Percentiles rank a stretch among this genome's conserved stretches.
phyloP scores from a whole-genome alignment of 2,113 vertebrate genomes.

The Paraplagusia blochii region DNA sequence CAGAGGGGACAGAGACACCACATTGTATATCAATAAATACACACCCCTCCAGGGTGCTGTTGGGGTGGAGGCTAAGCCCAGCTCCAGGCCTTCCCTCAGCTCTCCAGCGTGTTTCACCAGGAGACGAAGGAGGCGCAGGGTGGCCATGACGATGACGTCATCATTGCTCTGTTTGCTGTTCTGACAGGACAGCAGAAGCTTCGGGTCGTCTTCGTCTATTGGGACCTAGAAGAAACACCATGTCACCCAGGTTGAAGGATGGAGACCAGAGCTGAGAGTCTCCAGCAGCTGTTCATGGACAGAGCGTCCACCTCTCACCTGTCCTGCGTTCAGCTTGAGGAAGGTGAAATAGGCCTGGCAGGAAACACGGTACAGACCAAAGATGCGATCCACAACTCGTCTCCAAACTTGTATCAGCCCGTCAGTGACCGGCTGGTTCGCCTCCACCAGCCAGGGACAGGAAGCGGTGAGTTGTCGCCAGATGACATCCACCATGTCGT shows the following conservation, averaged over 20 bases:
- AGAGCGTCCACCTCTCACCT: slow-evolving; percentile 71
- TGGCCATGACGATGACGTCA: slow-evolving; percentile 97
- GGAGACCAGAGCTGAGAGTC: too few relatives aligned
- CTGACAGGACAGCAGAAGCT: slow-evolving; percentile 79
- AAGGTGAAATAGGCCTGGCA: slow-evolving; percentile 98
- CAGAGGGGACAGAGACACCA: too few relatives aligned
- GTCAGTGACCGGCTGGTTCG: slow-evolving; percentile 86
- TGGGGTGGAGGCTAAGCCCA: slow-evolving; percentile 92
- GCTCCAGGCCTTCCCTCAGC: slow-evolving; percentile 90
- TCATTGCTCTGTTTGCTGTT: slow-evolving; percentile 92
- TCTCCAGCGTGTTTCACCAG: slow-evolving; percentile 97
- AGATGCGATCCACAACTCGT: slow-evolving; percentile 93
- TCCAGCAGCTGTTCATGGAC: not conserved
- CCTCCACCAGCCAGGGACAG: slow-evolving; percentile 92
- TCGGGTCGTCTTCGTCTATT: slow-evolving; percentile 90
- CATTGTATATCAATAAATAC: too few relatives aligned
- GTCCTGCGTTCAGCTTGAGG: slow-evolving; percentile 94
- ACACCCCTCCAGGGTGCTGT: slow-evolving; percentile 96
- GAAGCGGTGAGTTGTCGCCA: slow-evolving; percentile 88
- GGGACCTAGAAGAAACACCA: slow-evolving; percentile 73
- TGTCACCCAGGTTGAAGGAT: not conserved
- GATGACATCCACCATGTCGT: slow-evolving; percentile 96
- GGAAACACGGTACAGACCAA: slow-evolving; percentile 93
- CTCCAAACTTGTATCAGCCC: slow-evolving; percentile 94
- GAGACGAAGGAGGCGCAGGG: slow-evolving; percentile 86